Percentiles rank a stretch among this genome's conserved stretches.
Evolutionary conservation across 2,113 vertebrate genomes (phyloP).

Genomic region (Stomatorhinus ivindoensis): DNA sequence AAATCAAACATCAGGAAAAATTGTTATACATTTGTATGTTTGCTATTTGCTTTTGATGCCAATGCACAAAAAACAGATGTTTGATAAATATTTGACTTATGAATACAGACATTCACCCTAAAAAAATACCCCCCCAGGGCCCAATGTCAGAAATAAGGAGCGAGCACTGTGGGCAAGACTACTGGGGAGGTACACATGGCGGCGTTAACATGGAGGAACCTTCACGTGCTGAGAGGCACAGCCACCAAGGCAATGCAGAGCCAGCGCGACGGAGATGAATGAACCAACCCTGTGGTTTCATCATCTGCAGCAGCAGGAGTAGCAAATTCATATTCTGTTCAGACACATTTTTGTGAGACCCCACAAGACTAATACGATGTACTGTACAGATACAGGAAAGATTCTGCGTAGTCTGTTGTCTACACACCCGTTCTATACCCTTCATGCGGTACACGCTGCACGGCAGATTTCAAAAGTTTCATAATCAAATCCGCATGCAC

Average conservation of each 20-base stretch:
- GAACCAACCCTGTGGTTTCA: background rate
- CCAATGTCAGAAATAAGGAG: background rate
- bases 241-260: background rate
- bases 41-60: background rate
- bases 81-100: background rate
- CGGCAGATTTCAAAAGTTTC: background rate
- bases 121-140: background rate
- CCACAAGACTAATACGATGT: background rate
- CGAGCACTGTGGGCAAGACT: background rate
- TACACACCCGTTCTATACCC: background rate
- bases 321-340: background rate
- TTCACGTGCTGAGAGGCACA: background rate
- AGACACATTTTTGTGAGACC: background rate
- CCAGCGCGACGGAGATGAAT: background rate
- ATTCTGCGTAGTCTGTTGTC: background rate
- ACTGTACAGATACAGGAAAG: background rate
- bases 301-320: background rate
- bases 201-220: background rate
- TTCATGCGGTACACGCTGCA: background rate
- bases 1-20: constrained; percentile 39
- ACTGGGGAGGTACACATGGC: background rate
- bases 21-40: background rate
- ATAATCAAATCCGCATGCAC: background rate
- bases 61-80: background rate
- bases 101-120: background rate